Evolutionary conservation across 2,888 invertebrate genomes (phyloP), one percentile per base, ranked within the genome.

Genomic region (Caenorhabditis becei): DNA sequence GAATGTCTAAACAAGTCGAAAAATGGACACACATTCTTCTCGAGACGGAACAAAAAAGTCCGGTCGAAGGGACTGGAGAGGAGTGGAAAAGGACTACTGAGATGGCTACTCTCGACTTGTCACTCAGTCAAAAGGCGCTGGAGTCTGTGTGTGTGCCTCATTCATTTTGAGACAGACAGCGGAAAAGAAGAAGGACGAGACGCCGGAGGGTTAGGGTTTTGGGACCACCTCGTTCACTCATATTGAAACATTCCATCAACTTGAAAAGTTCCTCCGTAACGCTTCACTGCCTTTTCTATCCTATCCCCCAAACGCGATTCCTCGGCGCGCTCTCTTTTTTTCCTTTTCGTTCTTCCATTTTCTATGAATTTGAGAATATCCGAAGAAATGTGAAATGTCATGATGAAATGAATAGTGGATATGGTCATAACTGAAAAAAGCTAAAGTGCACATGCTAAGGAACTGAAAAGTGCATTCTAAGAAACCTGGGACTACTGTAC

Each of bases 181-280:
- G 41, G 53, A 47, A 32, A 24, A 51, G 61, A 61, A 61, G 59
- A 59, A 51, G 63, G 44, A 47, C 32, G 11, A 4, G 35, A 20
- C 20, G 20, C 20, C 10, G 37, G 35, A 59, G 18, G 35, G 28
- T 47, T 41, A 63, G 63, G 44, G 72, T 56, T 72, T 72, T 65
- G 75, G 75, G 66, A 66, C 75, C 75, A 75, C 75, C 75, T 75
- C 75, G 75, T 75, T 75, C 75, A 75, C 75, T 66, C 66, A 75
- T 66, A 75, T 61, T 75, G 66, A 75, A 75, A 75, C 66, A 75
- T 75, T 75, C 66, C 75, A 66, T 75, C 75, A 75, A 75, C 59
- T 66, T 75, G 75, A 75, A 66, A 74, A 66, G 75, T 66, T 65
- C 66, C 26, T 24, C 32, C 37, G 66, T 61, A 66, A 75, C 75